Evolutionary conservation across 2,113 vertebrate species (phyloP), one percentile per base, ranked within the genome.

Genomic region (Nycticryphes semicollaris): DNA sequence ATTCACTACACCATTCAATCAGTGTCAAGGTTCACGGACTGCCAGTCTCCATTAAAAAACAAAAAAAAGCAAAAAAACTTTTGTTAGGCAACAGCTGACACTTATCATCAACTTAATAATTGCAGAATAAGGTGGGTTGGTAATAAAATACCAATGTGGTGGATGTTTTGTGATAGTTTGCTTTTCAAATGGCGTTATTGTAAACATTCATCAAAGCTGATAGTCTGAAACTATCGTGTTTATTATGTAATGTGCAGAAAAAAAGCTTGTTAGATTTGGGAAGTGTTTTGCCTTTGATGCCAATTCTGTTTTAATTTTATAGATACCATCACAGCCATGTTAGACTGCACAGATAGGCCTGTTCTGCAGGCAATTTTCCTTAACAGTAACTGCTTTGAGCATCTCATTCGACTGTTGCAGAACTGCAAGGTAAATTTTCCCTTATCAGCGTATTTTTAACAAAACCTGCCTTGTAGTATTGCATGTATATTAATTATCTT

Each of bases 331-430:
- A 99, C 99, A 96, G 98, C 99, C 95, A 99, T 99, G 99, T 98
- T 99, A 97, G 98, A 99, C 97, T 99, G 99, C 92, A 98, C 98
- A n/a, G 99, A 99, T 95, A 98, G 99, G 73, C 99, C 99, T 33
- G 99, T 99, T 84, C 98, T 99, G 72, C 99, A 99, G 98, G 99
- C 99, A 84, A 99, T 99, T 98, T 99, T 99, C 97, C 99, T 99
- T 96, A 99, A 99, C 94, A 99, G 99, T 89, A 99, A 99, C 98
- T 99, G 99, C 94, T 99, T 99, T 94, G 99, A 99, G 97, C 99
- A 99, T 97, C 98, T 99, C 90, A 99, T 98, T 75, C 98, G 99
- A 73, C 98, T 99, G 67, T 97, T 99, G 84, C 99, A 99, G 97
- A 99, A 99, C 97, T 99, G 99, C 98, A 99, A 99, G 99, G 99